Base-by-base conservation (phyloP, 2,888 invertebrate species). In the Acanthosepion pharaonis region DNA sequence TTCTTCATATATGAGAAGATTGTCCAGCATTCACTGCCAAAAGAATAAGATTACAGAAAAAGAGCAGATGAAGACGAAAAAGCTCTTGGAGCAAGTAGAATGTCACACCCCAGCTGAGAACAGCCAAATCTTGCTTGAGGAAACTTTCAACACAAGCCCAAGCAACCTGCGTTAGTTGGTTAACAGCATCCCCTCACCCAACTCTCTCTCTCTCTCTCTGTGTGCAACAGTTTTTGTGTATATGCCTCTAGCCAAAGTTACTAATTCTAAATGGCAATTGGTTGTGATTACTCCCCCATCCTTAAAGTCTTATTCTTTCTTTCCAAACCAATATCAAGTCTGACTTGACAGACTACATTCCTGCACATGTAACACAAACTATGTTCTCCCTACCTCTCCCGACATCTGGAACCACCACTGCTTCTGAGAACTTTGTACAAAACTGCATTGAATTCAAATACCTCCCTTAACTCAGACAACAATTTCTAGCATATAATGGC, bases 311-410 rank as follows among this genome's bases (percentile, higher is more conserved):
- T 28, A 9, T n/a, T 78, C 78, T 78, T 15, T 78, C 78, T 78
- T 33, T n/a, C 78, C 78, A 78, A 15, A 78, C 25, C 25, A 64
- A 9, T 15, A 28, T 78, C 28, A 78, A 28, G n/a, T 78, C 78
- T 78, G n/a, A 78, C 28, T 78, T 78, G 78, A 78, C 78, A 78
- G n/a, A 78, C 78, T n/a, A 78, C 78, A 78, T 78, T 78, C 78
- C 78, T 78, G 28, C 78, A 78, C n/a, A 78, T 78, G 78, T 78
- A 78, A 78, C 9, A 78, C 9, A 78, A 4, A 78, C n/a, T 8
- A 78, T 18, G n/a, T n/a, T 6, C 25, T 64, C 25, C 6, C 64
- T 5, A n/a, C n/a, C n/a, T 18, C 78, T 8, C 15, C 28, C n/a
- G 11, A 28, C 28, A n/a, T n/a, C 59, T 78, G 28, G n/a, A 28